phyloP scores from a whole-genome alignment of 2,888 invertebrate genomes.

The Troides oblongomaculatus region DNA sequence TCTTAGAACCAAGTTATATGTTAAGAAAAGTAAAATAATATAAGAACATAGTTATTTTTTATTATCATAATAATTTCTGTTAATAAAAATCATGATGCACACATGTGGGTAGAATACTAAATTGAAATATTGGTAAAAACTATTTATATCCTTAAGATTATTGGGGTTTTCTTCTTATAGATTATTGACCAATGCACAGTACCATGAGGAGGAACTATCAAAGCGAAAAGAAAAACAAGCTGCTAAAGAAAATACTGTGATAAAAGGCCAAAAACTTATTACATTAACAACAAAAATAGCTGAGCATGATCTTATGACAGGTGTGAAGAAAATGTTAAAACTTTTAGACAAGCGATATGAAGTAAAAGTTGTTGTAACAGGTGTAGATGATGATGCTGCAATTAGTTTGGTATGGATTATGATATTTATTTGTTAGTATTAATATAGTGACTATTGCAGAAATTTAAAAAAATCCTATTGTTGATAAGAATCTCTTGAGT shows the following conservation, averaged over 20 bases:
- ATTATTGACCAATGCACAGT: constrained; percentile 83
- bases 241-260: constrained; percentile 54
- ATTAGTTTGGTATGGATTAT: constrained; percentile 48
- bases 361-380: constrained; percentile 80
- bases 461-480: no score
- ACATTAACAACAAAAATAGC: constrained; percentile 82
- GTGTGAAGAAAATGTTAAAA: constrained; percentile 83
- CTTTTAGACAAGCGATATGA: constrained; percentile 84
- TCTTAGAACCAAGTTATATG: no score
- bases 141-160: not conserved
- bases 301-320: constrained; percentile 83
- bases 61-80: no score
- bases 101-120: no score
- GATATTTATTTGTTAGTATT: no score
- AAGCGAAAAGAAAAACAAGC: constrained; percentile 73
- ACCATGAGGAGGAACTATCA: constrained; percentile 81
- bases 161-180: constrained; percentile 45
- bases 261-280: constrained; percentile 83
- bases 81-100: no score
- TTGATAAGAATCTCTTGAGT: no score
- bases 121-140: no score
- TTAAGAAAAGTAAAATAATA: no score
- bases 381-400: constrained; percentile 61
- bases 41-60: no score
- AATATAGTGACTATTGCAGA: no score